phyloP scores from a whole-genome alignment of 2,113 vertebrate genomes.

The Sitta europaea region DNA sequence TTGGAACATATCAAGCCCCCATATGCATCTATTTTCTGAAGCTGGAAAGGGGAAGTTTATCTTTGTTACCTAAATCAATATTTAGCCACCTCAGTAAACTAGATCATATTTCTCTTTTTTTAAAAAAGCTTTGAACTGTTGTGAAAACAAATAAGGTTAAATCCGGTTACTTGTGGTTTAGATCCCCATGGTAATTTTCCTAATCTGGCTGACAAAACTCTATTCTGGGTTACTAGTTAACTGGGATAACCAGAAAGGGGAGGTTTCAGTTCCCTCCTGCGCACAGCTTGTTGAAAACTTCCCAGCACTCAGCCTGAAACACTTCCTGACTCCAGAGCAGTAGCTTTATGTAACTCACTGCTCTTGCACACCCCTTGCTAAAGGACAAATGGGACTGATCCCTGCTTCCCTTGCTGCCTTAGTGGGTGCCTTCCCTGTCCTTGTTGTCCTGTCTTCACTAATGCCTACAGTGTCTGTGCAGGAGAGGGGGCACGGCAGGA shows the following conservation, averaged over 20 bases:
- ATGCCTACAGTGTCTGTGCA: fast-evolving
- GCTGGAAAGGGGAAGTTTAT: background rate
- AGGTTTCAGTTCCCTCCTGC: background rate
- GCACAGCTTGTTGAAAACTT: background rate
- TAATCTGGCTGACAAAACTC: background rate
- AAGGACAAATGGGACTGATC: background rate
- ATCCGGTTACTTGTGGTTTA: background rate
- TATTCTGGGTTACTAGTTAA: constrained; percentile 45
- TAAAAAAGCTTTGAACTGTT: background rate
- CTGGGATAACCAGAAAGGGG: background rate
- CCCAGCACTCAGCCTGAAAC: background rate
- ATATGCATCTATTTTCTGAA: background rate
- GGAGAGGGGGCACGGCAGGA: fast-evolving
- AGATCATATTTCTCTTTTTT: background rate
- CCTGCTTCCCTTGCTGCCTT: background rate
- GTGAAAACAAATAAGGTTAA: background rate
- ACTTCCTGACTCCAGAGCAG: background rate
- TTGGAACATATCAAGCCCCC: background rate
- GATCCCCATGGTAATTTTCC: background rate
- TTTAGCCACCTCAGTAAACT: background rate
- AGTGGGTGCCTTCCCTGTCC: background rate
- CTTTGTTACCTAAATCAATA: background rate
- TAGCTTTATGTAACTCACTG: constrained; percentile 32
- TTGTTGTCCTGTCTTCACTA: background rate
- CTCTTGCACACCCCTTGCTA: background rate